Evolutionary conservation across 37 sponge, comb jelly and placozoan species (phyloP).

Genomic region (Dysidea cf. avara): DNA sequence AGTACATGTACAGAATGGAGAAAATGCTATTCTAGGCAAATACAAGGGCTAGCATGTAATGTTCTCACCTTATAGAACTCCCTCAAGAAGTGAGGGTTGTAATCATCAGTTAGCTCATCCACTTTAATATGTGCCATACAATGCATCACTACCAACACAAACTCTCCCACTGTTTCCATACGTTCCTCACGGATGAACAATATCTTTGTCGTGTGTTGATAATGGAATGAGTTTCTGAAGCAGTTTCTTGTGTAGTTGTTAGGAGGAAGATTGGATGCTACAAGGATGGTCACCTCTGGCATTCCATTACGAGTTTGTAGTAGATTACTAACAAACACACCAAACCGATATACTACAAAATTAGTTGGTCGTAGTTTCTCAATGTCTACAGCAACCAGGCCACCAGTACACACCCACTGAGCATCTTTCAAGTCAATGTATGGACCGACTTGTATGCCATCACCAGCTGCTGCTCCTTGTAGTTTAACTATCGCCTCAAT

Average conservation of each 20-base stretch:
- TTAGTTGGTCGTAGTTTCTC: conserved; percentile 38
- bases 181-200: conserved; percentile 51
- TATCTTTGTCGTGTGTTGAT: conserved; percentile 20
- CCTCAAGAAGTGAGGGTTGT: conserved; percentile 40
- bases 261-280: conserved; percentile 44
- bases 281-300: conserved; percentile 32
- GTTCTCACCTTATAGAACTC: conserved; percentile 25
- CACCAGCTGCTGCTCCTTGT: background rate
- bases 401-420: conserved; percentile 32
- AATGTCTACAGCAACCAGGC: conserved; percentile 24
- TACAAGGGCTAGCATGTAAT: too few relatives aligned
- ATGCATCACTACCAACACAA: conserved; percentile 39
- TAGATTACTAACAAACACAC: conserved; percentile 24
- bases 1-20: background rate
- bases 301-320: conserved; percentile 11
- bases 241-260: conserved; percentile 44
- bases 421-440: conserved; percentile 48
- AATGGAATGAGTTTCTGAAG: conserved; percentile 55
- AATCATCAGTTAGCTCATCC: conserved; percentile 28
- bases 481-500: too few relatives aligned
- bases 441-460: background rate
- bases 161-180: conserved; percentile 50
- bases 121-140: too few relatives aligned
- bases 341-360: conserved; percentile 54
- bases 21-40: too few relatives aligned